phyloP scores from a whole-genome alignment of 2,888 invertebrate genomes.

The Melipona beecheii region DNA sequence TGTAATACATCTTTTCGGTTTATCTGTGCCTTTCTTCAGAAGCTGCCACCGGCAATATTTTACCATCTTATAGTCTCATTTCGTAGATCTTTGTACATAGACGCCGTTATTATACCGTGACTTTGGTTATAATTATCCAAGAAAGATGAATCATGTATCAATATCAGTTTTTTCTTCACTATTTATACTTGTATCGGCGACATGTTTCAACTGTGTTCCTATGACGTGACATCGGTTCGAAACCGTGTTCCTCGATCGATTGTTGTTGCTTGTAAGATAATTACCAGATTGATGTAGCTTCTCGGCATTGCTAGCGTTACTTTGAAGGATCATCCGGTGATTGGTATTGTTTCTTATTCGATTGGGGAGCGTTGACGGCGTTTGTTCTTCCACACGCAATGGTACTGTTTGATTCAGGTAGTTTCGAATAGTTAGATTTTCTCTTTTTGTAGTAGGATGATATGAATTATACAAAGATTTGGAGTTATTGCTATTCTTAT shows the following conservation, averaged over 20 bases:
- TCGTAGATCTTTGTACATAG: conserved; percentile 88
- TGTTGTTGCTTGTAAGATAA: conserved; percentile 6
- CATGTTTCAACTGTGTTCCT: conserved; percentile 13
- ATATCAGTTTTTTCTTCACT: conserved; percentile 32
- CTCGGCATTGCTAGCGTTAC: conserved; percentile 2
- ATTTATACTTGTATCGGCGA: conserved; percentile 6
- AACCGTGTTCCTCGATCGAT: conserved; percentile 11
- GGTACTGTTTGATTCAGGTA: conserved; percentile 78
- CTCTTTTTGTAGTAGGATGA: conserved; percentile 28
- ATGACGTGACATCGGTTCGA: not conserved
- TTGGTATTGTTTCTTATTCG: conserved; percentile 2
- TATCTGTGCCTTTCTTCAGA: conserved; percentile 20
- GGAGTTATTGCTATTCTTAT: conserved; percentile 38
- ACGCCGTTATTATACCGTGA: conserved; percentile 91
- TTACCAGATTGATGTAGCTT: not conserved
- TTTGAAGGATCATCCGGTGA: conserved; percentile 18
- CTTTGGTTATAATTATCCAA: conserved; percentile 86
- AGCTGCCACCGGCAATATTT: conserved; percentile 11
- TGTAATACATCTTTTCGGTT: not conserved
- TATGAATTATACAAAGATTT: conserved; percentile 31
- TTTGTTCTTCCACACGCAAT: not conserved
- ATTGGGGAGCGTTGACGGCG: not conserved
- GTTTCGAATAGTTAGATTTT: conserved; percentile 75
- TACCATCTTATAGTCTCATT: conserved; percentile 77
- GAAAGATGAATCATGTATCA: conserved; percentile 41